Percentiles rank a stretch among this genome's conserved stretches.
phyloP scores from a whole-genome alignment of 2,113 vertebrate genomes.

The Sialia sialis region DNA sequence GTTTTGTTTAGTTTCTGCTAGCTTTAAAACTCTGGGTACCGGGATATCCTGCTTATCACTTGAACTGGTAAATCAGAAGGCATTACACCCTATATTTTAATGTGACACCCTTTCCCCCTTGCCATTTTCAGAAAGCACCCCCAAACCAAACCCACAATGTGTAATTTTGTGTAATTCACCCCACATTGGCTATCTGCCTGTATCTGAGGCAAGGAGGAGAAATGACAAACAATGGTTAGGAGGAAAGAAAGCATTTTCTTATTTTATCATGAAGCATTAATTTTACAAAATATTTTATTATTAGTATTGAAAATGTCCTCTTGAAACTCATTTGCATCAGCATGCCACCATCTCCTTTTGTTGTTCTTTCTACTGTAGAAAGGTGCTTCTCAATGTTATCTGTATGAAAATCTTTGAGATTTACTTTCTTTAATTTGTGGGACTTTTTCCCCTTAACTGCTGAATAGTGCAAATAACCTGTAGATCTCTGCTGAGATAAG shows the following conservation, averaged over 20 bases:
- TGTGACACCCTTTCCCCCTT: neutral
- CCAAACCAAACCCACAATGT: neutral
- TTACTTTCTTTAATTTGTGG: neutral
- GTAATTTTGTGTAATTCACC: neutral
- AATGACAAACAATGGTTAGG: neutral
- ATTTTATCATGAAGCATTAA: neutral
- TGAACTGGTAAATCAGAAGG: neutral
- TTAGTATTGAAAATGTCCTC: neutral
- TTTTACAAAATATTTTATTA: neutral
- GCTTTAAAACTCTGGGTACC: neutral
- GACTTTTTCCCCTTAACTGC: neutral
- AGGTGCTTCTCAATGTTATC: neutral
- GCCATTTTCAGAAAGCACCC: neutral
- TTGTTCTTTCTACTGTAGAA: neutral
- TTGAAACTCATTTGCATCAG: neutral
- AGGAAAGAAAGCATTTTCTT: neutral
- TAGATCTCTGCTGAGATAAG: conserved; percentile 42
- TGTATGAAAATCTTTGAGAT: neutral
- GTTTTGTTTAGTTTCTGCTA: neutral
- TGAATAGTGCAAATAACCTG: conserved; percentile 16
- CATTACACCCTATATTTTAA: neutral
- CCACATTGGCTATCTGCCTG: neutral
- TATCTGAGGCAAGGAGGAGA: neutral
- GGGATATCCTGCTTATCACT: neutral
- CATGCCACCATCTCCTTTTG: neutral